Evolutionary conservation across 2,888 invertebrate species (phyloP).

Genomic region (Drosophila nr. perissopoda): DNA sequence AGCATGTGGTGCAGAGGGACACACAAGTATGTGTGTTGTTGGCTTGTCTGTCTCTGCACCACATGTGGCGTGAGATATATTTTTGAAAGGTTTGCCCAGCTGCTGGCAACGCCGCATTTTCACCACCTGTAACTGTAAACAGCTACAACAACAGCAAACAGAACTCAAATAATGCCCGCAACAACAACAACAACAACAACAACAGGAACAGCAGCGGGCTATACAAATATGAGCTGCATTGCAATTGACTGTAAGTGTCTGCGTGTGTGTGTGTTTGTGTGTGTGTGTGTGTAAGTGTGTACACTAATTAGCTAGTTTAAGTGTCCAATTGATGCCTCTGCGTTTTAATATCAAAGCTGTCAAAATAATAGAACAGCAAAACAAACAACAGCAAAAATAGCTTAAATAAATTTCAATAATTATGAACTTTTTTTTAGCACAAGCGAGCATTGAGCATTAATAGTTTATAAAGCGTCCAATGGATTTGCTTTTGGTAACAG

Average conservation of each 20-base stretch:
- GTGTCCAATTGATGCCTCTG: conserved; percentile 13
- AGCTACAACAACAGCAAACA: not conserved
- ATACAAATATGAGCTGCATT: not conserved
- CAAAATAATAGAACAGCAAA: not conserved
- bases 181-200: conserved; percentile 17
- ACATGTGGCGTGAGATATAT: conserved; percentile 64
- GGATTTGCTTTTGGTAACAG: not conserved
- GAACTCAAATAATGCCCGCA: conserved; percentile 1
- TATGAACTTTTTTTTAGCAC: not conserved
- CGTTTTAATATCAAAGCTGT: not conserved
- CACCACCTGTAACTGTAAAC: conserved; percentile 60
- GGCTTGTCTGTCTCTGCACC: conserved; percentile 8
- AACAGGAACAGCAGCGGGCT: conserved; percentile 4
- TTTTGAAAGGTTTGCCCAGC: conserved; percentile 44
- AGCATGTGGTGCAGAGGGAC: not conserved
- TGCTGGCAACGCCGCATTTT: conserved; percentile 34
- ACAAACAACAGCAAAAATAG: conserved; percentile 12
- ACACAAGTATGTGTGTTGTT: not conserved
- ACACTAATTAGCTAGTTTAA: conserved; percentile 60
- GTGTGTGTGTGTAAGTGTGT: conserved; percentile 8
- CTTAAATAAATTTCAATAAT: not conserved
- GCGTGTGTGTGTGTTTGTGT: not conserved
- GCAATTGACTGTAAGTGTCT: not conserved
- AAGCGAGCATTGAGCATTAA: not conserved
- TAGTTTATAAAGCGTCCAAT: not conserved